Percentiles rank a stretch among this genome's conserved stretches.
Evolutionary conservation across 2,888 invertebrate species (phyloP).

Genomic region (Brachyopa scutellaris): DNA sequence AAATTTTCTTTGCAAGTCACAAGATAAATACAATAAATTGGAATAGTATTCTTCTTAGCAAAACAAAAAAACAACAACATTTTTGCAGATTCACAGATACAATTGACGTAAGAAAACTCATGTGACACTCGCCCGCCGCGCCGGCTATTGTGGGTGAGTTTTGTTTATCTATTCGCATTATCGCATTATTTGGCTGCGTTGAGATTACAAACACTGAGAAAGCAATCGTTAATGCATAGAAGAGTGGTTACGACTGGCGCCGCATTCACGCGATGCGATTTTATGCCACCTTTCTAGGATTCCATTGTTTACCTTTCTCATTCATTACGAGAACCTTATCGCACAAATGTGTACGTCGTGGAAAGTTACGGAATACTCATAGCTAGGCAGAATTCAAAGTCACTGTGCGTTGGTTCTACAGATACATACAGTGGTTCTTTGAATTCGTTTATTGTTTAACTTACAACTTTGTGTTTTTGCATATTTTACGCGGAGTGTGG

Average conservation of each 20-base stretch:
- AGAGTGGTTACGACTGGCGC: neutral
- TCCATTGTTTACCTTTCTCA: conserved; percentile 5
- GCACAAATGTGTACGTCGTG: neutral
- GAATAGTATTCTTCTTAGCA: neutral
- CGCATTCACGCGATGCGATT: neutral
- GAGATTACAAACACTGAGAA: too few relatives aligned
- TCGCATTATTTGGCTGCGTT: neutral
- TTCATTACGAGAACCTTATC: neutral
- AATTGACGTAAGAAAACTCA: conserved; percentile 24
- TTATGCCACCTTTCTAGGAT: neutral
- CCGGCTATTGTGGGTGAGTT: conserved; percentile 1
- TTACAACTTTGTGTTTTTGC: too few relatives aligned
- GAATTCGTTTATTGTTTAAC: too few relatives aligned
- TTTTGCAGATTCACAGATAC: neutral
- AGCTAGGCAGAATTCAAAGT: too few relatives aligned
- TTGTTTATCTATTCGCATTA: conserved; percentile 2
- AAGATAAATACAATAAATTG: neutral
- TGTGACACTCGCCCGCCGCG: neutral
- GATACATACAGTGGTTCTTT: too few relatives aligned
- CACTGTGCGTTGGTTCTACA: too few relatives aligned
- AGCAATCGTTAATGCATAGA: too few relatives aligned
- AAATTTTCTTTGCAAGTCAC: neutral
- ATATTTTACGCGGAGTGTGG: too few relatives aligned
- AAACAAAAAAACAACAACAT: neutral
- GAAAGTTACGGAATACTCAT: conserved; percentile 1